Conservation (phyloP, 2,113 vertebrate species). For the Ciconia maguari region DNA sequence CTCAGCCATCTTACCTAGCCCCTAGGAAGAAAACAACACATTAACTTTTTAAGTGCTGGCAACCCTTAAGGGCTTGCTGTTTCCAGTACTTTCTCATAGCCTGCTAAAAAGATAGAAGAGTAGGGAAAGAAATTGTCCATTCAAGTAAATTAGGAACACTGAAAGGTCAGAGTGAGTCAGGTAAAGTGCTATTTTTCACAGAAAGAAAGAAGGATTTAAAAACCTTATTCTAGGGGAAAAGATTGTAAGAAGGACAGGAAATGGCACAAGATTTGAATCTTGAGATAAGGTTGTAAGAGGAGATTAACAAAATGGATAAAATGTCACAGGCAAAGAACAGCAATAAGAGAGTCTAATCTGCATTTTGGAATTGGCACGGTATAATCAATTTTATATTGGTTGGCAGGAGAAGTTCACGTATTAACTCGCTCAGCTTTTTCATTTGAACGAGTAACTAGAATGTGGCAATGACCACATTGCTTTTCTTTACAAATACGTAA, state of each 20-base stretch:
- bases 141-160: conserved; percentile 59
- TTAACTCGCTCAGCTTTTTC: neutral
- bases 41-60: conserved; percentile 55
- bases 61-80: neutral
- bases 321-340: conserved; percentile 24
- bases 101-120: conserved; percentile 7
- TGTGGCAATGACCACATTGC: neutral
- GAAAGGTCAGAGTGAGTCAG: conserved; percentile 63
- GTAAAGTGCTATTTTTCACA: conserved; percentile 35
- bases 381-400: neutral
- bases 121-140: conserved; percentile 60
- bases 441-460: neutral
- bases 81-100: conserved; percentile 29
- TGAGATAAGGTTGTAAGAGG: conserved; percentile 55
- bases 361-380: neutral
- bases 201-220: conserved; percentile 38
- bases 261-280: conserved; percentile 50
- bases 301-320: conserved; percentile 59
- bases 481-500: neutral
- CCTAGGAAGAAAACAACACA: neutral
- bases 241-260: conserved; percentile 54
- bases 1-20: neutral
- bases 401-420: neutral
- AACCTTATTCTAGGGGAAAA: conserved; percentile 45
- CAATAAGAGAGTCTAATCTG: neutral